Evolutionary conservation across 2,113 vertebrate genomes (phyloP), one percentile per base, ranked within the genome.

Genomic region (Ptilonorhynchus violaceus): DNA sequence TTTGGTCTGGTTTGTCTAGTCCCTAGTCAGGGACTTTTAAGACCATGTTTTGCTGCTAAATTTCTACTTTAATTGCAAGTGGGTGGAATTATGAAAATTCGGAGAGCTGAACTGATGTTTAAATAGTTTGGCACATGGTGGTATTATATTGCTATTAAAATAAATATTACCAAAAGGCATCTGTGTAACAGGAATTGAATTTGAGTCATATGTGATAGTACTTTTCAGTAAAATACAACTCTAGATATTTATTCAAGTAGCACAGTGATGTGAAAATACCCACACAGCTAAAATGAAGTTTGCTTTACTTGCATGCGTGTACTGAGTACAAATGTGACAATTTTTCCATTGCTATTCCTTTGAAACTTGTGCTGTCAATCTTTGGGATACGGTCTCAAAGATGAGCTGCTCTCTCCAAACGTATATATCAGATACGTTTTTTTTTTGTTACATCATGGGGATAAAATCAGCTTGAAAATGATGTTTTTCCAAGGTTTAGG

Each of bases 321-420:
- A 5, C 27, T 4, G 33, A 62, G 9, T 41, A 17, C 23, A 39
- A 63, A 82, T 31, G 31, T 73, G 52, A 31, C 13, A 15, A 10
- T 47, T 74, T 12, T 78, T n/a, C 16, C 6, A 7, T 59, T 41
- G 3, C 9, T 44, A 2, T 82, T 82, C 13, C 15, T 44, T 74
- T 50, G 16, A 28, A 78, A 56, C 8, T 47, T 2, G 0, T 16
- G 16, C 31, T 41, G 1, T 25, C 42, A 1, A 0, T 62, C 17
- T 58, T 58, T 25, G 67, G 28, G 62, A 12, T 46, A 4, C 4
- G 28, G 8, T 80, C 9, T 52, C 31, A 17, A 44, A 89, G 22
- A 69, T 35, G 30, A 77, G 20, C 8, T 49, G 37, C 19, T 86
- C 6, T 82, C 35, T 88, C 16, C 33, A 35, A 28, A 41, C 6